Conservation (phyloP, 2,888 invertebrate genomes). For the Microdon myrmicae region DNA sequence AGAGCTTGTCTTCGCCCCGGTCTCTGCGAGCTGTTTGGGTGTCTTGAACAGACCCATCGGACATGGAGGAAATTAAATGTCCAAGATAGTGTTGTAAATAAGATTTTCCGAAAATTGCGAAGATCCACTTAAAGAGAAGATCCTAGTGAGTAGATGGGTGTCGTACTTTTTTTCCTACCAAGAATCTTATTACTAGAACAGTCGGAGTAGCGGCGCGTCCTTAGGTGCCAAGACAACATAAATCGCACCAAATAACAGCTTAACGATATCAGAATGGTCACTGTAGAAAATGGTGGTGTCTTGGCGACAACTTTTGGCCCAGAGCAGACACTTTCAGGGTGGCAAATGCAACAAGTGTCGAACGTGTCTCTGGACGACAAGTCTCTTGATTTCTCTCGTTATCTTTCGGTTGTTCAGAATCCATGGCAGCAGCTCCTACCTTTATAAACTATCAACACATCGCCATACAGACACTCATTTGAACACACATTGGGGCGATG, state of each 20-base stretch:
- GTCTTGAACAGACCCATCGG: constrained; percentile 21
- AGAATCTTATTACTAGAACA: no score
- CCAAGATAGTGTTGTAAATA: constrained; percentile 8
- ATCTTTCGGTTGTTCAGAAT: constrained; percentile 24
- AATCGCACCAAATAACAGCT: constrained; percentile 51
- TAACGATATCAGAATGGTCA: constrained; percentile 38
- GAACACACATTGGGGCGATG: constrained; percentile 27
- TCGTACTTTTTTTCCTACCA: constrained; percentile 4
- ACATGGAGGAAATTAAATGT: not conserved
- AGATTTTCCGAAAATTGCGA: constrained; percentile 41
- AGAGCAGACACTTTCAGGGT: constrained; percentile 44
- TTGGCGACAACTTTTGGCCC: constrained; percentile 41
- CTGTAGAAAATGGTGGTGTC: constrained; percentile 27
- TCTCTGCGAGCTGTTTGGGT: constrained; percentile 31
- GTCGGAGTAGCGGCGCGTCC: constrained; percentile 2
- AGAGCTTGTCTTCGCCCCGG: constrained; percentile 22
- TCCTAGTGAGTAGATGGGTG: constrained; percentile 38
- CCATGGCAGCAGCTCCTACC: constrained; percentile 29
- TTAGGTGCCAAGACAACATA: constrained; percentile 29
- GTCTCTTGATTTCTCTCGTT: constrained; percentile 41
- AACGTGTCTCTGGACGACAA: constrained; percentile 45
- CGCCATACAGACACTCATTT: constrained; percentile 26
- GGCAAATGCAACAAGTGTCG: constrained; percentile 49
- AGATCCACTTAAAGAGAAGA: constrained; percentile 46
- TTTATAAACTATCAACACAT: constrained; percentile 11